Evolutionary conservation across 1,140 invertebrate species (phyloP), one percentile per base, ranked within the genome.

Genomic region (Pinna nobilis): DNA sequence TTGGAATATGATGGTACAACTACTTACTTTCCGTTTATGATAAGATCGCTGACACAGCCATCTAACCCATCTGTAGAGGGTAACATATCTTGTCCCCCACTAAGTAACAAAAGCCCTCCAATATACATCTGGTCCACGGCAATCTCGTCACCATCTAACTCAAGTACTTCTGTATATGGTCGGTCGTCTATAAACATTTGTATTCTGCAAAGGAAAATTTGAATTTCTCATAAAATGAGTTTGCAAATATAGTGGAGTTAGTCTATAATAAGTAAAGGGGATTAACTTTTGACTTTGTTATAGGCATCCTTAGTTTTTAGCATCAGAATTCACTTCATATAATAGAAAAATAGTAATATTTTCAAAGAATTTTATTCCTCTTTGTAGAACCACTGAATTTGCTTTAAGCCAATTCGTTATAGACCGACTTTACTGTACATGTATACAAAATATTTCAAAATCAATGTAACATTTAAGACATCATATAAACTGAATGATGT

Each of bases 31-130:
- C 95, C 92, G 84, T 95, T 94, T 72, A 96, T 93, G 66, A 95
- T 92, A 20, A 94, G 91, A 89, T 97, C 94, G 78, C 93, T 93
- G 25, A 97, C 93, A 6, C 94, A 93, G 33, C 95, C 95, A 66
- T 91, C 90, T 7, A 94, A 87, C 55, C 91, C 90, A 50, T 88
- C 80, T 25, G 83, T 89, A 0, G 91, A 92, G 0, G 90, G 89
- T 4, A 91, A 90, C 85, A 92, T 90, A 37, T 90, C 90, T 9
- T 90, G 47, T 90, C 89, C 63, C 70, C 57, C 41, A 30, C 35
- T 67, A 50, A 33, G 86, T 20, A 86, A 73, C 1, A 92, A 92
- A 15, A 93, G 84, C 1, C 94, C 94, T 44, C 94, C 94, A 74
- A 95, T 89, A 83, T 87, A 91, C n/a, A 92, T 76, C 2, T 74